Conservation (phyloP, 2,113 vertebrate species). For the Grantiella picta region DNA sequence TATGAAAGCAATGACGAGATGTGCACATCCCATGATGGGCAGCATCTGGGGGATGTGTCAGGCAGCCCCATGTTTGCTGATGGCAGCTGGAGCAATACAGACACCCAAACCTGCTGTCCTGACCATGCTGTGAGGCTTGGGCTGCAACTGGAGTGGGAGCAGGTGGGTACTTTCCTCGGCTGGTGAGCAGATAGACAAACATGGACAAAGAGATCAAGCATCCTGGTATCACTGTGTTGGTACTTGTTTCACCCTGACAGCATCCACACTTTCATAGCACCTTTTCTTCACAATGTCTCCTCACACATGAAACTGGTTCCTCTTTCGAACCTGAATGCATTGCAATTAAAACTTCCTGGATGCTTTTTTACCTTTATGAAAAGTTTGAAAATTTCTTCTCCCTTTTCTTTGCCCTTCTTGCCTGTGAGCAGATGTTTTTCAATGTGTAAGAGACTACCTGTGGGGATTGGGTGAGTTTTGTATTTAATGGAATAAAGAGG, state of each 20-base stretch:
- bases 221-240: neutral
- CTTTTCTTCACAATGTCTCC: neutral
- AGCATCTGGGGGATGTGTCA: neutral
- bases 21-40: neutral
- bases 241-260: neutral
- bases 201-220: fast-evolving
- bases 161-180: neutral
- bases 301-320: neutral
- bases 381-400: neutral
- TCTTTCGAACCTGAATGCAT: neutral
- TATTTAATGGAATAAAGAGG: neutral
- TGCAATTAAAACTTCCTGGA: neutral
- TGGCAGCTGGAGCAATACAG: neutral
- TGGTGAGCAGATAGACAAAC: neutral
- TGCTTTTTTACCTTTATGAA: neutral
- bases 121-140: neutral
- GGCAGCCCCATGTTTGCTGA: neutral
- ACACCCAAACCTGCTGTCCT: neutral
- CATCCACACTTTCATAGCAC: fast-evolving
- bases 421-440: neutral
- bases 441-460: neutral
- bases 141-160: neutral
- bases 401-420: neutral
- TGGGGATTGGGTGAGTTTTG: neutral
- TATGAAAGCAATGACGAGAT: neutral